phyloP scores from a whole-genome alignment of 2,888 invertebrate species.

The Iphiclides podalirius region DNA sequence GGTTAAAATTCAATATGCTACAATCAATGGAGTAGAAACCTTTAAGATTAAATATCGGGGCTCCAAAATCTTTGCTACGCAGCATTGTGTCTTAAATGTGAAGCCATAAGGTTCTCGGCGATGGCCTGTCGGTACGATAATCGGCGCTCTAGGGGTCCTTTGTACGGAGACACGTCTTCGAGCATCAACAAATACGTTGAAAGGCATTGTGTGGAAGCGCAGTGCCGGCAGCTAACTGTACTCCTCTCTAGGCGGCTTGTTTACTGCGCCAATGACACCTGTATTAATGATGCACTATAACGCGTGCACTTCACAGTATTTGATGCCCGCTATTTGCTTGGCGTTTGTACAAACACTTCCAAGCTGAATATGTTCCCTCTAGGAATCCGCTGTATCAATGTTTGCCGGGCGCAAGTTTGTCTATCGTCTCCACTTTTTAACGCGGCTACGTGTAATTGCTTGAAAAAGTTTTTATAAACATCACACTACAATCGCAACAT shows the following conservation, averaged over 20 bases:
- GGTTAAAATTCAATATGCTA: conserved; percentile 25
- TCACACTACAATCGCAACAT: background rate
- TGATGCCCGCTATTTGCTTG: conserved; percentile 38
- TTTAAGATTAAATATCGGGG: background rate
- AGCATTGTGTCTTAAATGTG: conserved; percentile 6
- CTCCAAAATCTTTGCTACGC: conserved; percentile 4
- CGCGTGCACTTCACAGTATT: conserved; percentile 33
- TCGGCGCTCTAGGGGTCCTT: conserved; percentile 50
- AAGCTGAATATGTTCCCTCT: conserved; percentile 20
- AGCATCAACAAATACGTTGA: conserved; percentile 62
- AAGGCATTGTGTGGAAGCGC: conserved; percentile 51
- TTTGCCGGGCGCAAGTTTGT: conserved; percentile 20
- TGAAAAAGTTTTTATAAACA: conserved; percentile 5
- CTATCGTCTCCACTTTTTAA: conserved; percentile 10
- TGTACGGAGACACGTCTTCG: conserved; percentile 53
- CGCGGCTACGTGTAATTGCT: conserved; percentile 11
- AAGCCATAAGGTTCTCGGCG: conserved; percentile 10
- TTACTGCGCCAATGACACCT: conserved; percentile 62
- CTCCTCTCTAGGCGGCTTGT: conserved; percentile 49
- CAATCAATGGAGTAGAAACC: too few relatives aligned
- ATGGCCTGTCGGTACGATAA: conserved; percentile 6
- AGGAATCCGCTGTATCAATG: conserved; percentile 23
- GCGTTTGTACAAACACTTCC: conserved; percentile 43
- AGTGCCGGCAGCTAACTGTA: conserved; percentile 56
- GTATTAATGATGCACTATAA: conserved; percentile 51